A percentile compares a stretch with the other conserved stretches of the same genome.
Evolutionary conservation across 2,113 vertebrate species (phyloP).

Genomic region (Condylura cristata): DNA sequence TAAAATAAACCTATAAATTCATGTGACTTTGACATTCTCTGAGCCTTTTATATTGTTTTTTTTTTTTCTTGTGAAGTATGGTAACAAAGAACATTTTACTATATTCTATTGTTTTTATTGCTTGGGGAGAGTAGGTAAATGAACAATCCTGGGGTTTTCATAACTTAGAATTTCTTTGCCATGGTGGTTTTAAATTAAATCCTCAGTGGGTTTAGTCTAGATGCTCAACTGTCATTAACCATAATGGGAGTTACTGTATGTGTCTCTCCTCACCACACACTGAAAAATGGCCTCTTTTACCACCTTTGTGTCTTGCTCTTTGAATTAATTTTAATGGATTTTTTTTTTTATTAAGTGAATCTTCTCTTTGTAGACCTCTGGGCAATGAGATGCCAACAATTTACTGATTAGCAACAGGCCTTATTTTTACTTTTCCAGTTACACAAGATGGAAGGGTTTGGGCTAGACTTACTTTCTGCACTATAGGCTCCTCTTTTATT

Average conservation of each 20-base stretch:
- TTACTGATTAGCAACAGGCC: neutral
- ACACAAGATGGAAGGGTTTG: too few relatives aligned
- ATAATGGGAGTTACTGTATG: neutral
- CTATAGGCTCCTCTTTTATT: neutral
- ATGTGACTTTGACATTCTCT: slow-evolving; percentile 35
- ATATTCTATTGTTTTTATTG: slow-evolving; percentile 47
- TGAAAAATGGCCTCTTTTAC: slow-evolving; percentile 39
- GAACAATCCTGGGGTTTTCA: neutral
- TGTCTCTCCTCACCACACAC: neutral
- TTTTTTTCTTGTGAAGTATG: neutral
- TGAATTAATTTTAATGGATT: slow-evolving; percentile 59
- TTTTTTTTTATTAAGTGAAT: neutral
- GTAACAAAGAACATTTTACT: neutral
- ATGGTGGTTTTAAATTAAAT: slow-evolving; percentile 41
- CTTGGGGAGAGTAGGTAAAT: neutral
- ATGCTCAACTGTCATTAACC: slow-evolving; percentile 37
- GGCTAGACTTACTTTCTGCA: neutral
- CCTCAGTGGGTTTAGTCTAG: neutral
- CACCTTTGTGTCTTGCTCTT: slow-evolving; percentile 45
- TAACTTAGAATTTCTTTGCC: slow-evolving; percentile 18
- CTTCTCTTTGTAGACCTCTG: neutral
- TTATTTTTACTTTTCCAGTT: neutral
- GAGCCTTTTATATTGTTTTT: slow-evolving; percentile 32
- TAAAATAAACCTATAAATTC: slow-evolving; percentile 53
- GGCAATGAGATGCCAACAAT: neutral